Conservation (phyloP, 2,113 vertebrate genomes). For the Ardeotis arabs region DNA sequence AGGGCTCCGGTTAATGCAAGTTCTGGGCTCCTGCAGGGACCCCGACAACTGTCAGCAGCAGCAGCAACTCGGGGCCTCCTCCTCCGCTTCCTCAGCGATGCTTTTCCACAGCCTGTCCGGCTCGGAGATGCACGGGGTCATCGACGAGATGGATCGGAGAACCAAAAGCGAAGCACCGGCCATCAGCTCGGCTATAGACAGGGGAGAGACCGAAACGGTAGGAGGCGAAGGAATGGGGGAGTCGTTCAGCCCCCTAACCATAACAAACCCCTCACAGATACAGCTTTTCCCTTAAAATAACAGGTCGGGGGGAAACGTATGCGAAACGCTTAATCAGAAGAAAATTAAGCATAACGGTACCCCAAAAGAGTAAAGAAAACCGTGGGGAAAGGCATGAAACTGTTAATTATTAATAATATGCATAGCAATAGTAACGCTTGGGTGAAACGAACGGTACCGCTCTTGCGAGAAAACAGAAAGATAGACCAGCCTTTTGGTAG, state of each 20-base stretch:
- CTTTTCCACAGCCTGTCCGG: conserved; percentile 98
- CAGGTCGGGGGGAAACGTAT: background rate
- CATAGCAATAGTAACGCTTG: conserved; percentile 34
- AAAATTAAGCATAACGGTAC: background rate
- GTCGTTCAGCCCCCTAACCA: background rate
- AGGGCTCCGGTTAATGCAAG: conserved; percentile 84
- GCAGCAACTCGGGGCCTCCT: conserved; percentile 60
- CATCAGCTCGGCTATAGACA: conserved; percentile 98
- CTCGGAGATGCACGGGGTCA: conserved; percentile 96
- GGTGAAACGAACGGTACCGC: conserved; percentile 7
- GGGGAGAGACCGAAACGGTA: conserved; percentile 98
- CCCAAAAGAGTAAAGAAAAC: conserved; percentile 30
- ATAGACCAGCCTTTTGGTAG: conserved; percentile 62
- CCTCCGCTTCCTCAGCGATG: conserved; percentile 79
- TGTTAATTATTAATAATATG: conserved; percentile 65
- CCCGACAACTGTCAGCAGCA: conserved; percentile 62
- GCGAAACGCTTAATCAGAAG: background rate
- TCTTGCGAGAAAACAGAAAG: conserved; percentile 8
- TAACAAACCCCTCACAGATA: background rate
- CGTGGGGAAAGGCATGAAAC: conserved; percentile 43
- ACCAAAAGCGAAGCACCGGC: conserved; percentile 92
- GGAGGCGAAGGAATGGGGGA: conserved; percentile 63
- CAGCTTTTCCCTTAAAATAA: conserved; percentile 19
- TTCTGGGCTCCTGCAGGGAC: conserved; percentile 80
- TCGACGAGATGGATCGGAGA: conserved; percentile 98